These are phyloP conservation scores for Eilema sororculum DNA, from an alignment of 2,888 invertebrate species.

Conservation along the genomic window DNA sequence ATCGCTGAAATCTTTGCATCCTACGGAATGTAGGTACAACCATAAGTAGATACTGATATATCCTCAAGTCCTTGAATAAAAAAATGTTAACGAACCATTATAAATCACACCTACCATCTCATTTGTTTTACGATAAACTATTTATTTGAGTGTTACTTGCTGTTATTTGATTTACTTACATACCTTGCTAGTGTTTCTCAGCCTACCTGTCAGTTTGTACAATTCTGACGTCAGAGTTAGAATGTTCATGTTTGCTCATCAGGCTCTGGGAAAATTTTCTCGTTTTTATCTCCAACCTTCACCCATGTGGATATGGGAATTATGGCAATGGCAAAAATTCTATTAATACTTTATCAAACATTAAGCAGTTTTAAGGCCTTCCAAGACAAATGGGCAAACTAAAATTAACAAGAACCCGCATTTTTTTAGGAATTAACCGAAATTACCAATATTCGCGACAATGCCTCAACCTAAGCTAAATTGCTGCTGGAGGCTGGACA, in stretches of 20 bases:
- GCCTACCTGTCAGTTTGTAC: not conserved
- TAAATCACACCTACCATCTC: not conserved
- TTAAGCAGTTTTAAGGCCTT: too few species aligned
- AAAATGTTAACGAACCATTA: not conserved
- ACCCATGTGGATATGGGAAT: too few species aligned
- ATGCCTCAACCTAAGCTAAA: too few species aligned
- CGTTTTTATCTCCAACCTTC: not conserved
- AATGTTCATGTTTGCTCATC: not conserved
- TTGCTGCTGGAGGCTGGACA: too few species aligned
- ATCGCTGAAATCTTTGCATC: too few species aligned
- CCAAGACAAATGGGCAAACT: too few species aligned
- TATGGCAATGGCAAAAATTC: too few species aligned
- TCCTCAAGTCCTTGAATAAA: not conserved
- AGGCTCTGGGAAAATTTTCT: not conserved
- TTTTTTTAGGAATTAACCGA: too few species aligned
- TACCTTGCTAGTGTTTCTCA: not conserved
- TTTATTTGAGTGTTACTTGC: constrained; percentile 2
- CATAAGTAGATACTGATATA: not conserved
- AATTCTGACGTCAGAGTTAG: constrained; percentile 2
- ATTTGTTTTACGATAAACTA: constrained; percentile 8
- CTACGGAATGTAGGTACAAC: too few species aligned
- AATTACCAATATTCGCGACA: too few species aligned
- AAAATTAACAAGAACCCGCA: too few species aligned
- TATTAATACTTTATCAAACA: too few species aligned
- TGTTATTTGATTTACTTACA: not conserved